A percentile compares a stretch with the other conserved stretches of the same genome.
These are phyloP conservation scores for Anisognathus igniventris DNA, from an alignment of 2,797 vertebrate species.

Conservation along the genomic window DNA sequence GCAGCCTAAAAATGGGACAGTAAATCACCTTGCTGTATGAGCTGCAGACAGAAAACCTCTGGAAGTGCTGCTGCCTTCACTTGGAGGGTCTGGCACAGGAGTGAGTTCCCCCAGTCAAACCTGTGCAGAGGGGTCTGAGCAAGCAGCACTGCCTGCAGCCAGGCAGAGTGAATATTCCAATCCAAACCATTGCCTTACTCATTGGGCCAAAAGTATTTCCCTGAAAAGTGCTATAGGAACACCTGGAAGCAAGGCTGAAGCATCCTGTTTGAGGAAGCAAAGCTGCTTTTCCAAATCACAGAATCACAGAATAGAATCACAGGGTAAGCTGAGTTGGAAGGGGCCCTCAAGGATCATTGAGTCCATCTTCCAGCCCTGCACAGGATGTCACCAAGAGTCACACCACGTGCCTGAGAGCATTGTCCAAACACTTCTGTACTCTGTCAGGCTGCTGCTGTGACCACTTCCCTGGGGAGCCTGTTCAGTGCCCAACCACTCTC, in stretches of 20 bases:
- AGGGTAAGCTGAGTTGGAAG: background rate
- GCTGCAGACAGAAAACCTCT: background rate
- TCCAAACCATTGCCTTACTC: background rate
- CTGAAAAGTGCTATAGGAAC: background rate
- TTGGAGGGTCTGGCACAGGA: background rate
- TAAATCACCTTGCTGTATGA: background rate
- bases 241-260: background rate
- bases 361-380: accelerated
- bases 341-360: too few species aligned
- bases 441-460: background rate
- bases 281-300: background rate
- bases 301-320: background rate
- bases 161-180: background rate
- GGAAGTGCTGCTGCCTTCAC: background rate
- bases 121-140: background rate
- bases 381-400: background rate
- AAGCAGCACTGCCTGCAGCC: background rate
- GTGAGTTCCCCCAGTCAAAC: background rate
- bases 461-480: background rate
- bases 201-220: background rate
- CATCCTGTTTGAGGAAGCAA: background rate
- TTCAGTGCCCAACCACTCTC: accelerated
- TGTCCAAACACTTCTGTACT: too few species aligned
- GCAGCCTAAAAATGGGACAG: background rate
- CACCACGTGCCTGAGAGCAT: accelerated